A percentile compares a stretch with the other conserved stretches of the same genome.
phyloP scores from a whole-genome alignment of 2,888 invertebrate species.

The Drosophila barbarae region DNA sequence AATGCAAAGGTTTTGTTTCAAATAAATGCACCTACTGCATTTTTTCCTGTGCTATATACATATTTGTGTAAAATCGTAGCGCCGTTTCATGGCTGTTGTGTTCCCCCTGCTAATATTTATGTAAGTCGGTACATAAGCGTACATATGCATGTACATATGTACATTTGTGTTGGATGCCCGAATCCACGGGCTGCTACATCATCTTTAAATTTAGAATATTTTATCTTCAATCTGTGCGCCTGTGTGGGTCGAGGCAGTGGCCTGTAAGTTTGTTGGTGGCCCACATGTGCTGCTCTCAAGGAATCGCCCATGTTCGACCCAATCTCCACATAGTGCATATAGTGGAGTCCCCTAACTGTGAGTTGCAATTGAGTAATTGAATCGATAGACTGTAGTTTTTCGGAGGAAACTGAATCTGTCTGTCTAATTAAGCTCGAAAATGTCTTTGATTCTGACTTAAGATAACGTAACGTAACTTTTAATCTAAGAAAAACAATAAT shows the following conservation, averaged over 20 bases:
- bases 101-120: slow-evolving; percentile 35
- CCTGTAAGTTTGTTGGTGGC: slow-evolving; percentile 30
- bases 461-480: not conserved
- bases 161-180: slow-evolving; percentile 46
- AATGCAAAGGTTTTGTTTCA: not conserved
- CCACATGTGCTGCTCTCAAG: slow-evolving; percentile 29
- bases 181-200: slow-evolving; percentile 64
- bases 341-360: slow-evolving; percentile 15
- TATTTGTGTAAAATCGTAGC: slow-evolving; percentile 27
- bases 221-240: slow-evolving; percentile 60
- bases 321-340: slow-evolving; percentile 12
- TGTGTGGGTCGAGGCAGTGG: slow-evolving; percentile 41
- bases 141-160: slow-evolving; percentile 8
- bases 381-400: slow-evolving; percentile 6
- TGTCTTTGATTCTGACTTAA: not conserved
- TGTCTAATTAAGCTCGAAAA: not conserved
- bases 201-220: slow-evolving; percentile 71
- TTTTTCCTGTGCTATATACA: slow-evolving; percentile 10
- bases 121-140: slow-evolving; percentile 28
- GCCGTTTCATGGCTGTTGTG: slow-evolving; percentile 33
- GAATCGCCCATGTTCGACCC: slow-evolving; percentile 35
- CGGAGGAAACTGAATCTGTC: not conserved
- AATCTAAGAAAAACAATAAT: not conserved
- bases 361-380: slow-evolving; percentile 22
- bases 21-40: slow-evolving; percentile 16